phyloP scores from a whole-genome alignment of 2,888 invertebrate genomes.

The Cheilosia vernalis region DNA sequence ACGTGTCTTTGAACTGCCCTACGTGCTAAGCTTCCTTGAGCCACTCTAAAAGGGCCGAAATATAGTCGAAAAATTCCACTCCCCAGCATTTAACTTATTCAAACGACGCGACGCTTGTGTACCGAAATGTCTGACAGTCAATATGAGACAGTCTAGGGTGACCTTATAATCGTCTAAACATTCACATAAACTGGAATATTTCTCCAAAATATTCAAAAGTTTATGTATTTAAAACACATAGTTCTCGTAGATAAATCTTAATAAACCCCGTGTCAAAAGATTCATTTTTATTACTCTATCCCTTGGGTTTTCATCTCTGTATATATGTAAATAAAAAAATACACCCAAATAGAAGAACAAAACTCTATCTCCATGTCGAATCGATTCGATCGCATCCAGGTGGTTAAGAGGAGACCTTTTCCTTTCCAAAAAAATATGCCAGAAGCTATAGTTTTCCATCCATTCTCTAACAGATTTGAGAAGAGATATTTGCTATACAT shows the following conservation, averaged over 20 bases:
- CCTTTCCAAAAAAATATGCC: constrained; percentile 6
- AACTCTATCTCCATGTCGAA: constrained; percentile 11
- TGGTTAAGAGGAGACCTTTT: neutral
- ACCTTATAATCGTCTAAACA: constrained; percentile 8
- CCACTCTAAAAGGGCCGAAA: no score
- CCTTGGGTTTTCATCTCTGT: constrained; percentile 14
- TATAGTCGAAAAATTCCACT: no score
- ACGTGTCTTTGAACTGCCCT: no score
- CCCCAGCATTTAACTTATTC: no score
- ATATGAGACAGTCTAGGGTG: neutral
- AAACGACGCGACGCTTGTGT: no score
- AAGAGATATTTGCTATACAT: neutral
- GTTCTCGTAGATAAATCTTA: constrained; percentile 28
- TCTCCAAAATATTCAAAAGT: constrained; percentile 1
- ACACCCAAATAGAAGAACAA: constrained; percentile 13
- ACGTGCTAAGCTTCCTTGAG: no score
- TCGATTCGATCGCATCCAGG: constrained; percentile 17
- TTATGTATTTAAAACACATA: constrained; percentile 37
- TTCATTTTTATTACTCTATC: constrained; percentile 13
- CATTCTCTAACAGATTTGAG: neutral
- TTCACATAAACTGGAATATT: neutral
- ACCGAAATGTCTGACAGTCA: no score
- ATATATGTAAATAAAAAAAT: constrained; percentile 28
- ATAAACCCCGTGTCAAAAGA: constrained; percentile 27
- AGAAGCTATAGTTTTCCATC: constrained; percentile 7